These are phyloP conservation scores for Siniperca obscura DNA, from an alignment of 2,797 vertebrate species.

Conservation along the genomic window DNA sequence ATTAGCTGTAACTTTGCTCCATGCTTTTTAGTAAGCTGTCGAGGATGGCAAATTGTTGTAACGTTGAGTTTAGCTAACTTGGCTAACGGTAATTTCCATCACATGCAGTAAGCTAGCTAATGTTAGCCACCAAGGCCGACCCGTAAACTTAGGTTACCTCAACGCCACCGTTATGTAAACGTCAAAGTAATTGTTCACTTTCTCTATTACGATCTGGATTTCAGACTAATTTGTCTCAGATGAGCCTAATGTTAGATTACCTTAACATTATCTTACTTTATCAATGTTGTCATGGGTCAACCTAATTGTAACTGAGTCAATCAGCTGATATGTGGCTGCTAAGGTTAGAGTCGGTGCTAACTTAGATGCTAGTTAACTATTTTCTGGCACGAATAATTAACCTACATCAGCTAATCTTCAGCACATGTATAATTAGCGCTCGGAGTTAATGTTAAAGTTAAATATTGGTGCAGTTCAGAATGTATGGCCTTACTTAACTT, in stretches of 20 bases:
- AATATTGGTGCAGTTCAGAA: neutral
- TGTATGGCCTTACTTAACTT: neutral
- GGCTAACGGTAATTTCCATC: slow-evolving; percentile 66
- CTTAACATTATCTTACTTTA: slow-evolving; percentile 22
- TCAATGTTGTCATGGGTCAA: slow-evolving; percentile 26
- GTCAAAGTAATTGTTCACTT: neutral
- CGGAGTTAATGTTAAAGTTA: neutral
- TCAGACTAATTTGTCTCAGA: neutral
- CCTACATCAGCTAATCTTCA: neutral
- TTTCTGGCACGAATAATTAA: neutral
- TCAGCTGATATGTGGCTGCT: slow-evolving; percentile 42
- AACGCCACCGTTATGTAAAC: slow-evolving; percentile 31
- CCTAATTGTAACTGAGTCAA: slow-evolving; percentile 4
- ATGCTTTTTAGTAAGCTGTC: slow-evolving; percentile 31
- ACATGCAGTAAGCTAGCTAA: slow-evolving; percentile 65
- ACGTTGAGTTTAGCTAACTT: slow-evolving; percentile 65
- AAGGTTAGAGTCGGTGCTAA: slow-evolving; percentile 39
- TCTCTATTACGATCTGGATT: neutral
- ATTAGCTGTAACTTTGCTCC: slow-evolving; percentile 9
- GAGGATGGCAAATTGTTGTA: slow-evolving; percentile 15
- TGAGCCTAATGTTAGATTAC: neutral
- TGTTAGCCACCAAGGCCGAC: slow-evolving; percentile 73
- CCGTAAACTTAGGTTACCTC: slow-evolving; percentile 46
- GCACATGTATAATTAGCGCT: neutral
- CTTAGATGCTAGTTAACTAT: slow-evolving; percentile 28